Conservation (phyloP, 1,140 invertebrate species). For the Lepidurus arcticus region DNA sequence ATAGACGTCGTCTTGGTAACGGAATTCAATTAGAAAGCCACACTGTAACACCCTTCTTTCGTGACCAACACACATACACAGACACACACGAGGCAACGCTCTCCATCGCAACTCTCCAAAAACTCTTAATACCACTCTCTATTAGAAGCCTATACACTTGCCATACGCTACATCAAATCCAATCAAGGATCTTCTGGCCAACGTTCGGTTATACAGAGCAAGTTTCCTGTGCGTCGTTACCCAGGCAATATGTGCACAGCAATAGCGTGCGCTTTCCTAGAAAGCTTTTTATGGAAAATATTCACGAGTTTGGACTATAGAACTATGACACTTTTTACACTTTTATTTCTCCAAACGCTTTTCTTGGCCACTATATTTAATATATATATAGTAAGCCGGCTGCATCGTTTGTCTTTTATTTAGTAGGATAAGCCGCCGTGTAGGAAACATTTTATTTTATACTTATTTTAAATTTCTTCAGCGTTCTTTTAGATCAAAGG, state of each 20-base stretch:
- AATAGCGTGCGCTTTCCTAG: background rate
- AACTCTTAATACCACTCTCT: background rate
- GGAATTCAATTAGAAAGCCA: conserved; percentile 19
- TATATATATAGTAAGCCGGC: background rate
- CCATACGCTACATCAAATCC: conserved; percentile 14
- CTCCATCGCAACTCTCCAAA: background rate
- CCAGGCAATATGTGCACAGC: background rate
- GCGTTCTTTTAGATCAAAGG: background rate
- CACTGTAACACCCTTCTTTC: conserved; percentile 4
- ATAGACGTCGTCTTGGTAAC: conserved; percentile 14
- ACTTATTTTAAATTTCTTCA: background rate
- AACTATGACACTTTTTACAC: background rate
- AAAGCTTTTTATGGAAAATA: background rate
- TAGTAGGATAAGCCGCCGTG: background rate
- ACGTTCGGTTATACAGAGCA: background rate
- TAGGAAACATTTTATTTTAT: background rate
- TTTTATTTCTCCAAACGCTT: background rate
- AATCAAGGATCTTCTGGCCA: background rate
- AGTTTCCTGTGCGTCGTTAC: background rate
- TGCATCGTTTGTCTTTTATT: background rate
- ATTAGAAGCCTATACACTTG: conserved; percentile 2
- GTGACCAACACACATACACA: background rate
- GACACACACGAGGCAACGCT: background rate
- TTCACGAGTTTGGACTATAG: background rate
- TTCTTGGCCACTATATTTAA: background rate